Base-by-base conservation (phyloP, 1,140 invertebrate genomes). In the Himalopsyche phryganea region DNA sequence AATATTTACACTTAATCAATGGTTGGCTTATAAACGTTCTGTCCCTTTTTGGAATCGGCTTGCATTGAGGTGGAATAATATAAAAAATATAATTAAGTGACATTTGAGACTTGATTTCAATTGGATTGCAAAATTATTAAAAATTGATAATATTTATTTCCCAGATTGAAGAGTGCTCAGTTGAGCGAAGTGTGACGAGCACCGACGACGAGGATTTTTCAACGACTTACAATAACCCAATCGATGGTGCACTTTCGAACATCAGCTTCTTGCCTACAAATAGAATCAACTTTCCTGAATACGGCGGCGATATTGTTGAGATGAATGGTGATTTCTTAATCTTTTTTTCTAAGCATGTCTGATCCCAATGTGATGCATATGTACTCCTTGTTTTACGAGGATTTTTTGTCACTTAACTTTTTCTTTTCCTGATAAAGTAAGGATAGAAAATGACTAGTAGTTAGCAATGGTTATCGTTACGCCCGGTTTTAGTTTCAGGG, bases 211-310 rank as follows among this genome's bases (percentile, higher is more conserved):
- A 75, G 54, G 73, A 72, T 19, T 54, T 38, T 18, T 48, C 17
- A 11, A 68, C 69, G 18, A 74, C 72, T 11, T 74, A 77, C 57
- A 72, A 68, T 72, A 78, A 75, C 58, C 74, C 76, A 50, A 73
- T 77, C 1, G 78, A 78, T 14, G 74, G 71, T 11, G 65, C 68
- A 36, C 48, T 72, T 15, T 66, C 67, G 0, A 66, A 65, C 33
- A 60, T 71, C 14, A 68, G 67, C 20, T 67, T 71, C 41, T 60
- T 59, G 11, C 65, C 54, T 19, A 65, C 61, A 33, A 58, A 73
- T 41, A 73, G 81, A 20, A 83, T 85, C 32, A 83, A 84, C 17
- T 88, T 89, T 73, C 87, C 87, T 1, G 87, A 89, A 68, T 81
- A 82, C 32, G 86, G 86, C 36, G 80, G 82, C 44, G 86, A 88